phyloP scores from a whole-genome alignment of 2,888 invertebrate species.

The Hecatera dysodea region DNA sequence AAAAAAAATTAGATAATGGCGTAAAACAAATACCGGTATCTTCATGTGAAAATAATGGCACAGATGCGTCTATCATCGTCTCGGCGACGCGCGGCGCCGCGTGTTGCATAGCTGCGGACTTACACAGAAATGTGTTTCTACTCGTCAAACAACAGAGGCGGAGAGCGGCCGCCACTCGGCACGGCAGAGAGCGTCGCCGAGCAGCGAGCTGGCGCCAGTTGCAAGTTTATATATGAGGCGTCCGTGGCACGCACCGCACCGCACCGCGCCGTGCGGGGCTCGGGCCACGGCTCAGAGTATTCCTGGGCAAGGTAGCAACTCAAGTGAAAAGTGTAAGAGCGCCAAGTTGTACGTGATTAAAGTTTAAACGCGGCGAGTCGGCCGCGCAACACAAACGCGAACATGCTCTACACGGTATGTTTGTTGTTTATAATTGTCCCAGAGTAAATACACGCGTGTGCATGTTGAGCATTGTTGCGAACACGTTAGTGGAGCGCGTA shows the following conservation, averaged over 20 bases:
- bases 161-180: not conserved
- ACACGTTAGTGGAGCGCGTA: conserved; percentile 8
- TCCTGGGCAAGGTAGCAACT: conserved; percentile 20
- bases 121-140: not conserved
- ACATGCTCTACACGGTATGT: conserved; percentile 15
- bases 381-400: conserved; percentile 4
- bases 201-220: not conserved
- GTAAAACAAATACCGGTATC: no score
- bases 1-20: no score
- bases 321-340: conserved; percentile 32
- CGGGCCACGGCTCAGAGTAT: conserved; percentile 17
- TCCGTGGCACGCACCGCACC: not conserved
- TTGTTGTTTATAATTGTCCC: conserved; percentile 30
- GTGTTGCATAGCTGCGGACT: not conserved
- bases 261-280: not conserved
- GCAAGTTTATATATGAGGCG: not conserved
- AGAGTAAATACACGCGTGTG: conserved; percentile 7
- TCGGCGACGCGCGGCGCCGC: not conserved
- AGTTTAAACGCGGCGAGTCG: conserved; percentile 37
- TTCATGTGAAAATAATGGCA: no score
- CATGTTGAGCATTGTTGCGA: conserved; percentile 10
- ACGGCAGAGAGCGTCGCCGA: not conserved
- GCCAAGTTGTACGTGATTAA: conserved; percentile 43
- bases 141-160: not conserved
- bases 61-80: no score